Base-by-base conservation (phyloP, 1,140 invertebrate species). In the Delia radicum region DNA sequence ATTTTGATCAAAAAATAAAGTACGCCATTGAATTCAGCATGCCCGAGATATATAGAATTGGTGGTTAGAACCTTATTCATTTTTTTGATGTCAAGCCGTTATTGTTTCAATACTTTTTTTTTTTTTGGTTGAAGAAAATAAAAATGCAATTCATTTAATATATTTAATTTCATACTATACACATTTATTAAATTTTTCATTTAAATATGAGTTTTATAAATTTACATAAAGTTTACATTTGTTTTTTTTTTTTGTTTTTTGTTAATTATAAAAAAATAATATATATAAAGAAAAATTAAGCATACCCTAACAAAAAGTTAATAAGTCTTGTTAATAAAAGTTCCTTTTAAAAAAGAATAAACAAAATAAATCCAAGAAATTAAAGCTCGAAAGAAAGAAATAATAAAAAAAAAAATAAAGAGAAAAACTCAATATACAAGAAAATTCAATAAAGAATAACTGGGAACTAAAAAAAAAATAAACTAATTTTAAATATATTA, bases 211-310 rank as follows among this genome's bases (percentile, higher is more conserved):
- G 63, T 67, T 67, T 67, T 67, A 33, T 33, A 55, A 55, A 55
- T 55, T 55, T 55, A 55, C 48, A 55, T 55, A 24, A 55, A 55
- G 48, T 55, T 55, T 55, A 55, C 48, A 55, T 55, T 55, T 55
- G 48, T 55, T 15, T 55, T 21, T 55, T 55, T 55, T 48, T 55
- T 55, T 55, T 55, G 18, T 24, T 55, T 21, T 4, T 55, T 55
- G 7, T 55, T 18, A 55, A 55, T 55, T 55, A 55, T 55, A 24
- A 55, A 55, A 55, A 55, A 55, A 55, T 55, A 55, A 55, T 55
- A 55, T 55, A n/a, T 55, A 55, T 55, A 55, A 1, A 55, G 48
- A 55, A 55, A 21, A 55, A 55, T 55, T 21, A 55, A 55, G 48
- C 48, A 55, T 55, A 55, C 6, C 37, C 37, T 42, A 42, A 42